These are phyloP conservation scores for Armadillidium nasatum DNA, from an alignment of 1,140 invertebrate species.

Conservation along the genomic window DNA sequence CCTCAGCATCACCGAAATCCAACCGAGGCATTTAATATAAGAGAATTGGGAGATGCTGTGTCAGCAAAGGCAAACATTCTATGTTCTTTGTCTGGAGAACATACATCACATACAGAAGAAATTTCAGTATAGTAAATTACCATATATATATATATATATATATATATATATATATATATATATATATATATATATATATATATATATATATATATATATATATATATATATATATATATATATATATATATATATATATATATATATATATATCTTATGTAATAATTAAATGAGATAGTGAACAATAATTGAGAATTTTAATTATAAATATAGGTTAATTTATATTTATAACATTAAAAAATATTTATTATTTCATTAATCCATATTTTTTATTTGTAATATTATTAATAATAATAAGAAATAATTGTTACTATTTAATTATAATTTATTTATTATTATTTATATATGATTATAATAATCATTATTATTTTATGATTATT, in stretches of 20 bases:
- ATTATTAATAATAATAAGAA: not conserved
- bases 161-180: slow-evolving; percentile 3
- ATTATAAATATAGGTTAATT: too few species aligned
- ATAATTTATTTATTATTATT: not conserved
- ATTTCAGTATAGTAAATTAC: not conserved
- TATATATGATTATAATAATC: not conserved
- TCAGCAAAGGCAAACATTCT: not conserved
- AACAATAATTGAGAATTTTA: not conserved
- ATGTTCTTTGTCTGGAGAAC: not conserved
- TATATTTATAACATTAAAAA: too few species aligned
- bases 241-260: slow-evolving; percentile 6
- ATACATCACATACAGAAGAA: not conserved
- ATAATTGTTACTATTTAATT: not conserved
- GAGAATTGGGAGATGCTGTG: not conserved
- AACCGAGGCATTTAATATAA: not conserved
- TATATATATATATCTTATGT: not conserved
- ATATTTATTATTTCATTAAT: too few species aligned
- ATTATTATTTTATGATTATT: too few species aligned
- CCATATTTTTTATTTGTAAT: not conserved
- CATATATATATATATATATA: not conserved
- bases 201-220: slow-evolving; percentile 6
- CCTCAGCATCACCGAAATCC: not conserved
- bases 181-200: slow-evolving; percentile 14
- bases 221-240: slow-evolving; percentile 6
- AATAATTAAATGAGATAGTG: not conserved